Evolutionary conservation across 2,113 vertebrate species (phyloP), one percentile per base, ranked within the genome.

Genomic region (Piaya cayana): DNA sequence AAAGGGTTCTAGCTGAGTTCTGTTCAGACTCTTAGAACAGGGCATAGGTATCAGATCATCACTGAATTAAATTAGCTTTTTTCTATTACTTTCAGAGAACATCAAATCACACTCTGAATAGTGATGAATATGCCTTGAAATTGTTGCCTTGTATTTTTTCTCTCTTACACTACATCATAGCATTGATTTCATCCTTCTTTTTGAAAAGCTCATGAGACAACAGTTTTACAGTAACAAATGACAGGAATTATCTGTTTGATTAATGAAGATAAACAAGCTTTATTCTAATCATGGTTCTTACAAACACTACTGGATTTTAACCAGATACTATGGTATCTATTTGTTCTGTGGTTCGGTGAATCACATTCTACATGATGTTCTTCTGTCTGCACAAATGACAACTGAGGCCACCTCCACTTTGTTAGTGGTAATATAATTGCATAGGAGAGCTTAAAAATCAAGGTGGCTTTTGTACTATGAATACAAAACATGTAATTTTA

Each of bases 401-500:
- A 65, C 59, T 36, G 43, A 65, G 68, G 45, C 60, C 47, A 74
- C 59, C 12, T 27, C 15, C 63, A 37, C 25, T 76, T 95, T 89
- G 37, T 65, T 84, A 91, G 50, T 42, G 37, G 30, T 43, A 91
- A 49, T 81, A 77, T 82, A 96, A 89, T 87, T 97, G 37, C 56
- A 93, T 30, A 75, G 78, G 19, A 82, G 42, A 81, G 60, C 30
- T 69, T 56, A 92, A 81, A 88, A 49, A 87, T 75, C 39, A 95
- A 95, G 89, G 83, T 95, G 77, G 82, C 42, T 90, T 94, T 88
- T 53, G 60, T 45, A 79, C 9, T 82, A 18, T 76, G 49, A 72
- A 81, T 87, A 75, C 21, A 93, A 94, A 95, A 77, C 81, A 52
- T 58, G 39, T 58, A 78, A 90, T 94, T 94, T 95, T 86, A 60